These are phyloP conservation scores for Siniperca undulata DNA, from an alignment of 2,797 vertebrate species.

Conservation along the genomic window DNA sequence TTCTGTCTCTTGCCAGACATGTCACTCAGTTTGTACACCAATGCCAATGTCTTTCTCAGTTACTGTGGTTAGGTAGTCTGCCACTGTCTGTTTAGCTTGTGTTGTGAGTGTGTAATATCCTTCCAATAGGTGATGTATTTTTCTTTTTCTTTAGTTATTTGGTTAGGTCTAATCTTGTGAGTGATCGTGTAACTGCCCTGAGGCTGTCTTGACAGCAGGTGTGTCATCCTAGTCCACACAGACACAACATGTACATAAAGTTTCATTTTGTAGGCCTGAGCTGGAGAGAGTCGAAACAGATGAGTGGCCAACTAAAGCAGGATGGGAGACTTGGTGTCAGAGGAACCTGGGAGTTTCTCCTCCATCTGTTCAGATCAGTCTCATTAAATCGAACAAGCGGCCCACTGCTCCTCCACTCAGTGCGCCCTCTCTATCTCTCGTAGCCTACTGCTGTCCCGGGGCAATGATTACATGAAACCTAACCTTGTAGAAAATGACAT, in stretches of 20 bases:
- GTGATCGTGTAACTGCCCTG: no score
- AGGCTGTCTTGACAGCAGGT: neutral
- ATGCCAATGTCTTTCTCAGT: no score
- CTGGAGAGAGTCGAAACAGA: slow-evolving; percentile 49
- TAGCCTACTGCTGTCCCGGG: slow-evolving; percentile 60
- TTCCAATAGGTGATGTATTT: no score
- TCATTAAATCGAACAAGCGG: slow-evolving; percentile 79
- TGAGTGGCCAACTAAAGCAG: slow-evolving; percentile 51
- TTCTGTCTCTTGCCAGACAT: no score
- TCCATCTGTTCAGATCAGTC: slow-evolving; percentile 81
- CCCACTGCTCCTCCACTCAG: slow-evolving; percentile 66
- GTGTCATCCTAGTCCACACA: neutral
- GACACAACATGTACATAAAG: slow-evolving; percentile 7
- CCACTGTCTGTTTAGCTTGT: no score
- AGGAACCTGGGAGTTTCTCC: slow-evolving; percentile 63
- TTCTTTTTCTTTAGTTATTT: no score
- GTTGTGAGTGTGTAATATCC: no score
- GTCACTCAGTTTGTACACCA: no score
- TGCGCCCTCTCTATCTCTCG: slow-evolving; percentile 46
- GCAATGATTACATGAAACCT: slow-evolving; percentile 75
- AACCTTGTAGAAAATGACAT: slow-evolving; percentile 84
- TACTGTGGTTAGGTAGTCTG: no score
- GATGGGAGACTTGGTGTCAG: slow-evolving; percentile 48
- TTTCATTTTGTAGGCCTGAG: slow-evolving; percentile 1
- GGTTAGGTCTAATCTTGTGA: no score